Base-by-base conservation (phyloP, 1,140 invertebrate genomes). In the Pygmarrhopalites habei region DNA sequence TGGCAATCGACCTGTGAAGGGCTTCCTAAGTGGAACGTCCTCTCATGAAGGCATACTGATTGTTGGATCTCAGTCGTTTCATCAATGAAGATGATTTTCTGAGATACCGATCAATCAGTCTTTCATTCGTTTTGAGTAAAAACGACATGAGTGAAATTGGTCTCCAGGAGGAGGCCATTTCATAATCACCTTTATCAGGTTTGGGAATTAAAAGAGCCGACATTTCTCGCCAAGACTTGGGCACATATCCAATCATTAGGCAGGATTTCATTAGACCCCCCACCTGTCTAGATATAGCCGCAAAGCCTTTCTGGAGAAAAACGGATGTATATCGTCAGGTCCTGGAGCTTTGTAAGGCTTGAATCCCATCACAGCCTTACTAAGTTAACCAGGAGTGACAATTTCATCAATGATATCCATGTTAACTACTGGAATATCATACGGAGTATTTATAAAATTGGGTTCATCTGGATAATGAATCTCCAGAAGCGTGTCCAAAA, bases 81-180 rank as follows among this genome's bases (percentile, higher is more conserved):
- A 41, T 47, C 0, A 67, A 12, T 5, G 53, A n/a, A n/a, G n/a
- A n/a, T 19, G 55, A 30, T 5, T 53, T 62, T 21, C 41, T 58
- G 10, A 65, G 1, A 12, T 47, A 19, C 56, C 60, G 52, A 26
- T 63, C 67, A 1, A 69, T 23, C 7, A 69, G 41, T 21, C 61
- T 47, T 23, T 69, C 67, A 19, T 65, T 10, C 7, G 43, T 41
- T 57, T 69, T 69, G 3, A 62, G 43, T 14, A 65, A 21, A 29
- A 65, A 69, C 1, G 67, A 65, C 17, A 64, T 66, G 19, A 69
- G 25, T 7, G 60, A 69, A 19, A 69, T 65, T 0, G 67, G 63
- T 32, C 63, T 43, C 63, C 63, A 69, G 0, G 55, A 19, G 14
- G 26, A 32, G 1, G 43, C 26, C 39, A 44, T 43, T 23, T 39